These are phyloP conservation scores for Dermochelys coriacea DNA, from an alignment of 2,797 vertebrate species.

Conservation along the genomic window DNA sequence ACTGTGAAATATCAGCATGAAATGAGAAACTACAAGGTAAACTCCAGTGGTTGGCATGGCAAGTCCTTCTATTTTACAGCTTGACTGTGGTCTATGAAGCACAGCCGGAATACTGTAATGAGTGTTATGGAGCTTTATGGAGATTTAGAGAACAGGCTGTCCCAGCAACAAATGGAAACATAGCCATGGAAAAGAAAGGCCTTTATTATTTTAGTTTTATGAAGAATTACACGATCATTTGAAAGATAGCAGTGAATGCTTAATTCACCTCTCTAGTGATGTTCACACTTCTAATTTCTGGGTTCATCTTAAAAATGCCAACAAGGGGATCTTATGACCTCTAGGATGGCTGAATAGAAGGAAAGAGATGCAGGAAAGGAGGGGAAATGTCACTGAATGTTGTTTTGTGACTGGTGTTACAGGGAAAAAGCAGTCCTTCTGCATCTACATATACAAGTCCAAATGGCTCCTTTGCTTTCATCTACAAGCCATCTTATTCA, in stretches of 20 bases:
- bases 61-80: constrained; percentile 44
- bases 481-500: too few species aligned
- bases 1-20: constrained; percentile 62
- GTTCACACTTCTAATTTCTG: neutral
- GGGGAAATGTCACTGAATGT: neutral
- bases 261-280: neutral
- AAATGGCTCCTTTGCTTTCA: neutral
- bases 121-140: neutral
- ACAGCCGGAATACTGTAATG: neutral
- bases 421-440: neutral
- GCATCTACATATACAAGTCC: neutral
- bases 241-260: neutral
- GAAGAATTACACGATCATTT: neutral
- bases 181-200: neutral
- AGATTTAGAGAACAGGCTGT: neutral
- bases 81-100: constrained; percentile 19
- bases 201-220: neutral
- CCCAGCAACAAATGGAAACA: constrained; percentile 5
- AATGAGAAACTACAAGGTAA: constrained; percentile 50
- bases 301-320: neutral
- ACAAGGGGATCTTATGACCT: neutral
- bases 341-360: neutral
- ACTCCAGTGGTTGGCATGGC: neutral
- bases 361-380: neutral
- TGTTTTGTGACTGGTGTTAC: neutral